Evolutionary conservation across 1,140 invertebrate species (phyloP).

Genomic region (Galleria mellonella): DNA sequence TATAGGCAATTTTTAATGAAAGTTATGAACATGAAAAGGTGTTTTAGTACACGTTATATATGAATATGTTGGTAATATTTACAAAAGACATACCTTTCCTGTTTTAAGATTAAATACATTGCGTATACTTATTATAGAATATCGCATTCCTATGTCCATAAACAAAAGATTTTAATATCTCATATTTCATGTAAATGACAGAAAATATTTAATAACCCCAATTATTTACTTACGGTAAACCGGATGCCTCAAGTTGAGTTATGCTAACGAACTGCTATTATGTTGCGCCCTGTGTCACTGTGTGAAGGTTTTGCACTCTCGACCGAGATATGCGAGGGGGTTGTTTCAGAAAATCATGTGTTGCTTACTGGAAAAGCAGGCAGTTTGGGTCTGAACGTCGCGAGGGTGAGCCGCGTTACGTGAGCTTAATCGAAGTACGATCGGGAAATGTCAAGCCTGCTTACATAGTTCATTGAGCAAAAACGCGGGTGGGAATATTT

Average conservation of each 20-base stretch:
- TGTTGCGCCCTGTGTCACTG: constrained; percentile 63
- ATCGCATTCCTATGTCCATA: background rate
- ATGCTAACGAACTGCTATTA: constrained; percentile 68
- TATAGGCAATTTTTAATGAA: too few species aligned
- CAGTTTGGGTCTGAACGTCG: constrained; percentile 43
- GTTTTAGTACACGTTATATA: too few species aligned
- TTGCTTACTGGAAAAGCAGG: constrained; percentile 47
- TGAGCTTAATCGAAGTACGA: background rate
- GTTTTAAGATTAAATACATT: too few species aligned
- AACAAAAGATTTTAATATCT: constrained; percentile 5
- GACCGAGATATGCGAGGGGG: constrained; percentile 58
- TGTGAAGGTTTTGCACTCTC: constrained; percentile 69
- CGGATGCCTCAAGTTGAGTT: constrained; percentile 27
- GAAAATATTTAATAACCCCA: constrained; percentile 11
- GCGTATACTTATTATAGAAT: too few species aligned
- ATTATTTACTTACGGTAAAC: constrained; percentile 48
- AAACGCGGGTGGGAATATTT: constrained; percentile 25
- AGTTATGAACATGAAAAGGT: too few species aligned
- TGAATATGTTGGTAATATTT: too few species aligned
- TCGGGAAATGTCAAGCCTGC: constrained; percentile 11
- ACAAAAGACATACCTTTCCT: too few species aligned
- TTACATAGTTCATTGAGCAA: constrained; percentile 40
- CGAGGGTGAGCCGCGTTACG: constrained; percentile 29
- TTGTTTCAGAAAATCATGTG: constrained; percentile 66
- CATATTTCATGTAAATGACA: constrained; percentile 2